These are phyloP conservation scores for Tenthredo mesomela DNA, from an alignment of 2,888 invertebrate species.

Conservation along the genomic window DNA sequence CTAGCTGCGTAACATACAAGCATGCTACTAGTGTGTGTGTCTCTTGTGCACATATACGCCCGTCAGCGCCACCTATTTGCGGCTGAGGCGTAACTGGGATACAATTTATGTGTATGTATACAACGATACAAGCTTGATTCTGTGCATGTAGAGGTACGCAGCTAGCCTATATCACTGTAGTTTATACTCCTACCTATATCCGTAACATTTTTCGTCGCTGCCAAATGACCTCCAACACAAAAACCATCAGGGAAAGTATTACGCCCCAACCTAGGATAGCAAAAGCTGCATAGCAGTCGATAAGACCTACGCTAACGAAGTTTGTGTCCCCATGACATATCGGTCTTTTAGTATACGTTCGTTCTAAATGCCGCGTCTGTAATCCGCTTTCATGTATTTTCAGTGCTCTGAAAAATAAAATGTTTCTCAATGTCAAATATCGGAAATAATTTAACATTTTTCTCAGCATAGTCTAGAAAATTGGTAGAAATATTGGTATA, in stretches of 20 bases:
- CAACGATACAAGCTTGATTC: too few relatives aligned
- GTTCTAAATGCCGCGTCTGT: conserved; percentile 79
- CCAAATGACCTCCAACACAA: conserved; percentile 69
- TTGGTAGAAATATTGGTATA: background rate
- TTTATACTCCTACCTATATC: background rate
- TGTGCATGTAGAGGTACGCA: too few relatives aligned
- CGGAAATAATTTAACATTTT: background rate
- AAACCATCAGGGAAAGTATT: conserved; percentile 76
- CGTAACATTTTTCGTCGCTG: conserved; percentile 7
- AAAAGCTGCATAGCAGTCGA: conserved; percentile 80
- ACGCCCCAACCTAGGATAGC: conserved; percentile 79
- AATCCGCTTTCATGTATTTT: conserved; percentile 82
- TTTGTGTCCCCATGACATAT: conserved; percentile 80
- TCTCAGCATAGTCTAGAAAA: background rate
- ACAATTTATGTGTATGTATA: too few relatives aligned
- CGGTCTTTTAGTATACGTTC: conserved; percentile 82
- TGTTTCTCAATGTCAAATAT: background rate
- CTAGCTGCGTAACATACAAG: too few relatives aligned
- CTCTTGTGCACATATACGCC: too few relatives aligned
- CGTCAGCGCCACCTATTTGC: too few relatives aligned
- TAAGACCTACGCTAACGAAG: conserved; percentile 83
- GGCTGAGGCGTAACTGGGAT: too few relatives aligned
- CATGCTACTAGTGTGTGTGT: too few relatives aligned
- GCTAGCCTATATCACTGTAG: background rate
- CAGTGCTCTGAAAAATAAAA: conserved; percentile 76